Percentiles rank a stretch among this genome's conserved stretches.
Evolutionary conservation across 1,140 invertebrate genomes (phyloP).

Genomic region (Helicoverpa armigera): DNA sequence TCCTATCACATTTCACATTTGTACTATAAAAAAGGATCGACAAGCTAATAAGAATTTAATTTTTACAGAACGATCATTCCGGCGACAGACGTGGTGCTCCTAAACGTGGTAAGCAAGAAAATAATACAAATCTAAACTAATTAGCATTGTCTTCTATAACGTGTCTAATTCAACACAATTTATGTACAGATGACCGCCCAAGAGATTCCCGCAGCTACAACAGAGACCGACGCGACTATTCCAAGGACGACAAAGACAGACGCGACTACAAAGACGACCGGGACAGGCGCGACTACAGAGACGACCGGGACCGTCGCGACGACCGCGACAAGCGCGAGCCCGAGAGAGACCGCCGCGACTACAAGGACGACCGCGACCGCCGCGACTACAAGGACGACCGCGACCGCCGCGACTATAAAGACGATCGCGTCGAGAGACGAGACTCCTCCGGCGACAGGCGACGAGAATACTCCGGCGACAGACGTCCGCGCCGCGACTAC

Average conservation of each 20-base stretch:
- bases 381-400: slow-evolving; percentile 47
- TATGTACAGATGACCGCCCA: slow-evolving; percentile 74
- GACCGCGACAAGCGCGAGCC: slow-evolving; percentile 66
- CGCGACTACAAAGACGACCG: slow-evolving; percentile 65
- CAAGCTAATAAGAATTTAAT: slow-evolving; percentile 36
- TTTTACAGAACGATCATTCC: slow-evolving; percentile 78
- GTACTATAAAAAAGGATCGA: neutral
- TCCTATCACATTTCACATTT: neutral
- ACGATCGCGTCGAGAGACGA: slow-evolving; percentile 50
- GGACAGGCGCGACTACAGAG: slow-evolving; percentile 52
- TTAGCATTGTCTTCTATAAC: neutral
- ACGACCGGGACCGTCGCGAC: slow-evolving; percentile 58
- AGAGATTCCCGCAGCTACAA: slow-evolving; percentile 78
- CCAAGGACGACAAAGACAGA: slow-evolving; percentile 68
- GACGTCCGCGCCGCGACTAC: slow-evolving; percentile 44
- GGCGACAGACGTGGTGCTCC: slow-evolving; percentile 75
- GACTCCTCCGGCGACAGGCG: slow-evolving; percentile 53
- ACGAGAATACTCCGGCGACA: slow-evolving; percentile 45
- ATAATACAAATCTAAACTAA: neutral
- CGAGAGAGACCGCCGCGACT: slow-evolving; percentile 67
- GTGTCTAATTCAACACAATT: neutral
- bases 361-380: slow-evolving; percentile 56
- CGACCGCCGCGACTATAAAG: slow-evolving; percentile 49
- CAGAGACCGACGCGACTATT: slow-evolving; percentile 74
- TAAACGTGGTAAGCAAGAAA: slow-evolving; percentile 69